These are phyloP conservation scores for Beris chalybata DNA, from an alignment of 2,888 invertebrate genomes.

Conservation along the genomic window DNA sequence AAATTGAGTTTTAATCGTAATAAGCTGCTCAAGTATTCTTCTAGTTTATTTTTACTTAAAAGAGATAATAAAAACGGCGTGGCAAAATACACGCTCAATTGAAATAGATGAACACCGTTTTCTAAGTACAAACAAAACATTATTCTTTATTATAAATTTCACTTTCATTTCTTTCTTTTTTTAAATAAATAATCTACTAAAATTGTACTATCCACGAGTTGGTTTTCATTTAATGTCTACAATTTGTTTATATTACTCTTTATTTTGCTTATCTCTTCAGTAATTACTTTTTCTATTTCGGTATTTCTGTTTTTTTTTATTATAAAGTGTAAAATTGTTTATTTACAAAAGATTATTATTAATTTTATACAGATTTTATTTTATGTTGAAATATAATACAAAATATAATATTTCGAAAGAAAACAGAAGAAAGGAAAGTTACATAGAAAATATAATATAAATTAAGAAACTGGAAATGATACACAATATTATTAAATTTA, in stretches of 20 bases:
- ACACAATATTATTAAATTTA: too few relatives aligned
- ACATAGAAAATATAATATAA: too few relatives aligned
- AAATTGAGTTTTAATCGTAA: conserved; percentile 1
- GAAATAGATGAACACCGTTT: conserved; percentile 19
- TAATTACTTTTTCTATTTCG: conserved; percentile 2
- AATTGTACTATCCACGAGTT: conserved; percentile 27
- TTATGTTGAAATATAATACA: too few relatives aligned
- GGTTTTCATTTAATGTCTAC: conserved; percentile 3
- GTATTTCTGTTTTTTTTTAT: neutral
- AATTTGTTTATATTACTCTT: conserved; percentile 6
- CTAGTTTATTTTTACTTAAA: neutral
- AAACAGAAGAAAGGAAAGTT: too few relatives aligned
- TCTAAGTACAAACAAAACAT: conserved; percentile 23
- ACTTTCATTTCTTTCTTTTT: neutral
- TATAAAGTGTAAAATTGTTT: conserved; percentile 15
- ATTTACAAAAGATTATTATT: conserved; percentile 17
- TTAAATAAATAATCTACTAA: conserved; percentile 13
- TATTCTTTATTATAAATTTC: conserved; percentile 4
- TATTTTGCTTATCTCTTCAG: neutral
- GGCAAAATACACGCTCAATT: neutral
- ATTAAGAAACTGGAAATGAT: too few relatives aligned
- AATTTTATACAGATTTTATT: too few relatives aligned
- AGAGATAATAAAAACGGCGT: neutral
- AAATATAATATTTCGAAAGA: too few relatives aligned
- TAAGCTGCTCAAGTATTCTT: conserved; percentile 17